Evolutionary conservation across 2,888 invertebrate species (phyloP).

Genomic region (Ophioninae sp.): DNA sequence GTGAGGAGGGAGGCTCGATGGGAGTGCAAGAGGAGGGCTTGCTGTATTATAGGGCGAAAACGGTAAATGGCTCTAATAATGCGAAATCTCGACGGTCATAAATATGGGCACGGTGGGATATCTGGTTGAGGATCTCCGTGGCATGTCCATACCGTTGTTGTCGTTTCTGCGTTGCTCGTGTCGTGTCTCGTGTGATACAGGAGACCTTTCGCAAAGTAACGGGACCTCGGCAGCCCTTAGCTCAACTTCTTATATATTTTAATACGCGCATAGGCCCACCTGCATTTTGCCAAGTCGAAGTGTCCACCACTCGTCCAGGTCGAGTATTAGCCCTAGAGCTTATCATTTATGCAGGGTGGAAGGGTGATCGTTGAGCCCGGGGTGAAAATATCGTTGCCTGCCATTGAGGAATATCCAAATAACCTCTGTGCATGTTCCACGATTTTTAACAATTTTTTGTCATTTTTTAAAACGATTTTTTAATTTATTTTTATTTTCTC

Average conservation of each 20-base stretch:
- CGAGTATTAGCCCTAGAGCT: conserved; percentile 70
- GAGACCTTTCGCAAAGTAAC: conserved; percentile 67
- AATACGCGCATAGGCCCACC: neutral
- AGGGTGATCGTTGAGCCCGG: no score
- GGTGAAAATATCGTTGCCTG: no score
- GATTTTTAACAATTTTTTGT: no score
- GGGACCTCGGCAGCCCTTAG: conserved; percentile 65
- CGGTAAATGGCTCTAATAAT: conserved; percentile 80
- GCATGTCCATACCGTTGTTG: conserved; percentile 72
- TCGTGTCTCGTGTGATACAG: conserved; percentile 79
- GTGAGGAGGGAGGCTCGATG: conserved; percentile 12
- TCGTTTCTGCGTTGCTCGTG: conserved; percentile 65
- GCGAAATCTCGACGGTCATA: conserved; percentile 79
- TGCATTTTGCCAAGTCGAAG: conserved; percentile 45
- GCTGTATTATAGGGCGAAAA: conserved; percentile 77
- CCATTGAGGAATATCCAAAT: no score
- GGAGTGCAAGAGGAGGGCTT: conserved; percentile 21
- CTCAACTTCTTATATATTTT: conserved; percentile 60
- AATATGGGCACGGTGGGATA: conserved; percentile 78
- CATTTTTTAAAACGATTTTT: no score
- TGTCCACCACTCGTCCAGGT: conserved; percentile 71
- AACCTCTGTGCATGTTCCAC: no score
- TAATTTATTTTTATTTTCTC: no score
- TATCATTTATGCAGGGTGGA: no score
- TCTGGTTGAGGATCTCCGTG: conserved; percentile 77